A percentile compares a stretch with the other conserved stretches of the same genome.
These are phyloP conservation scores for Lymantria monacha DNA, from an alignment of 2,888 invertebrate species.

Conservation along the genomic window DNA sequence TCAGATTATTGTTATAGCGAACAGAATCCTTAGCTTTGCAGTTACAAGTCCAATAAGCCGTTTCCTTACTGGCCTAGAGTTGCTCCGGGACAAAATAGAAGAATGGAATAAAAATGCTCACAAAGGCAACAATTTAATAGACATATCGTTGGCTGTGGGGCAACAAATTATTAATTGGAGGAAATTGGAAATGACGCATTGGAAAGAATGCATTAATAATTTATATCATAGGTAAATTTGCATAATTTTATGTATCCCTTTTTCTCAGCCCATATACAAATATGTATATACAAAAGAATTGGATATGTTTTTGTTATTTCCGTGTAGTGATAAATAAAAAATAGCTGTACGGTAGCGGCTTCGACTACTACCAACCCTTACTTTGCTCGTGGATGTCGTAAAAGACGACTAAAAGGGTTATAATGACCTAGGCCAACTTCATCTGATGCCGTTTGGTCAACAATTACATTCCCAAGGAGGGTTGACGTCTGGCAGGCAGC, in stretches of 20 bases:
- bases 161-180: constrained; percentile 95
- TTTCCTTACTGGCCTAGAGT: constrained; percentile 94
- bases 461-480: too few relatives aligned
- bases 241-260: not conserved
- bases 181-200: constrained; percentile 92
- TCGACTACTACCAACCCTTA: too few relatives aligned
- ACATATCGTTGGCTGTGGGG: constrained; percentile 87
- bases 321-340: too few relatives aligned
- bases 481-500: too few relatives aligned
- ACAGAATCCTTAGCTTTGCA: constrained; percentile 86
- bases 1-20: constrained; percentile 85
- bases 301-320: too few relatives aligned
- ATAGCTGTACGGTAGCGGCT: too few relatives aligned
- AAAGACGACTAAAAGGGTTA: too few relatives aligned
- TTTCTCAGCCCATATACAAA: too few relatives aligned
- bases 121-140: constrained; percentile 90
- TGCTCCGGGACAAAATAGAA: constrained; percentile 91
- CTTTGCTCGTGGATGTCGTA: too few relatives aligned
- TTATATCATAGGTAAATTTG: constrained; percentile 81
- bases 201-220: constrained; percentile 91
- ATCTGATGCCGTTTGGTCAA: too few relatives aligned
- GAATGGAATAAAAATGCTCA: constrained; percentile 97
- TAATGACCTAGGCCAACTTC: too few relatives aligned
- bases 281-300: too few relatives aligned
- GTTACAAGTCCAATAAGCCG: constrained; percentile 92